A percentile compares a stretch with the other conserved stretches of the same genome.
Conservation (phyloP, 2,113 vertebrate genomes). For the Oriolus oriolus region DNA sequence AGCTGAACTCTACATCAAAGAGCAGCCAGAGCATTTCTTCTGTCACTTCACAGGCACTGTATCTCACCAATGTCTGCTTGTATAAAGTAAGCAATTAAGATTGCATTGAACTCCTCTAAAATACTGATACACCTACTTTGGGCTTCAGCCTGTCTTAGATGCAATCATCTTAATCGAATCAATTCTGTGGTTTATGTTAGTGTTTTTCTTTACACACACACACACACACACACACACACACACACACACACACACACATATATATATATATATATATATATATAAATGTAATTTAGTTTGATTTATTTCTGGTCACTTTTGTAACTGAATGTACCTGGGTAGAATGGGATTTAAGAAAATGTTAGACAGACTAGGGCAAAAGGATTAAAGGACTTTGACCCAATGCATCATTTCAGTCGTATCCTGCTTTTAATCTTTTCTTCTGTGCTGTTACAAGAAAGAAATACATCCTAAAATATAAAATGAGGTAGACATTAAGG, state of each 20-base stretch:
- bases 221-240: no score
- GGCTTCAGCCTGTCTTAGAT: slow-evolving; percentile 6
- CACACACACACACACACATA: no score
- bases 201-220: neutral
- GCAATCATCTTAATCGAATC: slow-evolving; percentile 8
- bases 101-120: neutral
- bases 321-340: slow-evolving; percentile 24
- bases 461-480: slow-evolving; percentile 8
- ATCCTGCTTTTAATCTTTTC: neutral
- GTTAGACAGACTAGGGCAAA: neutral
- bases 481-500: slow-evolving; percentile 19
- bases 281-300: neutral
- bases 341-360: slow-evolving; percentile 31
- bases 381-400: slow-evolving; percentile 38
- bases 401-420: neutral
- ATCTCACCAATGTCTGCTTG: slow-evolving; percentile 48
- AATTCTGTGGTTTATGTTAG: neutral
- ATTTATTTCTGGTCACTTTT: slow-evolving; percentile 49
- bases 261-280: no score
- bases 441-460: neutral
- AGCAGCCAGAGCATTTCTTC: slow-evolving; percentile 63
- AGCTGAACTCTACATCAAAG: slow-evolving; percentile 61
- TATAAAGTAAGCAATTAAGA: slow-evolving; percentile 47
- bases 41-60: slow-evolving; percentile 73
- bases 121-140: neutral